Percentiles rank a stretch among this genome's conserved stretches.
phyloP scores from a whole-genome alignment of 2,113 vertebrate species.

The Callionymus lyra region DNA sequence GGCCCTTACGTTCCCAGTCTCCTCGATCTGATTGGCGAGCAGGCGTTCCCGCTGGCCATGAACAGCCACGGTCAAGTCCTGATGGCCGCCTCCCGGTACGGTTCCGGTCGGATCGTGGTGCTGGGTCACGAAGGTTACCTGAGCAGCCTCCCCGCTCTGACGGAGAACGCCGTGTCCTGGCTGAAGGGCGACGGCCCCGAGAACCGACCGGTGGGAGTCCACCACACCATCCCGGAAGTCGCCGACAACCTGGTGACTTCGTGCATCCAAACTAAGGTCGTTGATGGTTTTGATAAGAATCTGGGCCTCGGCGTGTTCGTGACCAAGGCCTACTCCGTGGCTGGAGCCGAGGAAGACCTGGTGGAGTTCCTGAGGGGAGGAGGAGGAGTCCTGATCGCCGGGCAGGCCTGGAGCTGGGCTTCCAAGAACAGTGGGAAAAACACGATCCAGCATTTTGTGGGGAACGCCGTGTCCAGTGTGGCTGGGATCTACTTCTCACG shows the following conservation, averaged over 20 bases:
- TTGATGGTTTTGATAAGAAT: slow-evolving; percentile 33
- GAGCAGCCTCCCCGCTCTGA: slow-evolving; percentile 57
- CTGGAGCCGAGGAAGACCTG: slow-evolving; percentile 41
- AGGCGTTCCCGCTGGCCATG: slow-evolving; percentile 64
- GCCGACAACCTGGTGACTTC: slow-evolving; percentile 58
- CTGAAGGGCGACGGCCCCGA: slow-evolving; percentile 58
- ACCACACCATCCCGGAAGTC: slow-evolving; percentile 45
- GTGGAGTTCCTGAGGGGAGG: slow-evolving; percentile 72
- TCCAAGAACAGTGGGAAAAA: slow-evolving; percentile 57
- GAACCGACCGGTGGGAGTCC: slow-evolving; percentile 60
- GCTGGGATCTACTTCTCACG: slow-evolving; percentile 81
- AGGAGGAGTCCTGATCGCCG: slow-evolving; percentile 78
- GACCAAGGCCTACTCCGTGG: slow-evolving; percentile 64
- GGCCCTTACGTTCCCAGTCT: slow-evolving; percentile 34
- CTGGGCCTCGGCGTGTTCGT: slow-evolving; percentile 70
- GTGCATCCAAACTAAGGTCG: slow-evolving; percentile 25
- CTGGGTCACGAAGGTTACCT: slow-evolving; percentile 76
- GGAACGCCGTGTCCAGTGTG: slow-evolving; percentile 77
- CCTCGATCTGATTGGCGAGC: slow-evolving; percentile 58
- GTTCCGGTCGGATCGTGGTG: slow-evolving; percentile 74
- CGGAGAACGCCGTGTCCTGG: slow-evolving; percentile 76
- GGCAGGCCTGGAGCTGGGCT: slow-evolving; percentile 79
- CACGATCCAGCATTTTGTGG: slow-evolving; percentile 68
- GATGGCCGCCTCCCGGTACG: slow-evolving; percentile 68
- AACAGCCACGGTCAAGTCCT: slow-evolving; percentile 58